Evolutionary conservation across 1,140 invertebrate genomes (phyloP), one percentile per base, ranked within the genome.

Genomic region (Schlechtendalia chinensis): DNA sequence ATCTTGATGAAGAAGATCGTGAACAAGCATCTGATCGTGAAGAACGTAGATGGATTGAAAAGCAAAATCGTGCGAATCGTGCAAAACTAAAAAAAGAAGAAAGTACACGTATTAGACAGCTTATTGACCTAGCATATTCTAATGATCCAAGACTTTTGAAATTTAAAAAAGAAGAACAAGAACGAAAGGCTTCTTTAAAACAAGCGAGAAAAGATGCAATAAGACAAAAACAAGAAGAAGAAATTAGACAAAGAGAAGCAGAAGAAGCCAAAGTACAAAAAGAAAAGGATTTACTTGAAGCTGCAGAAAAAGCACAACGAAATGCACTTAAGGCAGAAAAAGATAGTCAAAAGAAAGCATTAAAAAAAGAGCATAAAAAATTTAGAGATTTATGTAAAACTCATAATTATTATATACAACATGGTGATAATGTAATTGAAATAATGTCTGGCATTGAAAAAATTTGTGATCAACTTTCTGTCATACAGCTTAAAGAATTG

Each of bases 1-100:
- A 99, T 86, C 87, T 98, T 81, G 98, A 99, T 87, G 96, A 98
- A 87, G 98, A 99, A 86, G 97, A 98, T 83, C 99, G 98, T 86
- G 96, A 98, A 85, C 96, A 95, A 85, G 98, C 96, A 5, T 93
- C 96, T 86, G 96, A 94, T 87, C 91, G 97, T 1, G 96, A 98
- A 83, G 97, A 98, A 87, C 88, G 97, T 32, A 91, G 95, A 81
- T 98, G 95, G 93, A 98, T 99, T 84, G 97, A 99, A 84, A 98
- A 98, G 87, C 94, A 97, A 85, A 99, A 99, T 85, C 98, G 97
- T 89, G 91, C 89, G 14, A 94, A 93, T 19, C 87, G 97, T 61
- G 91, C 93, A 17, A 95, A 97, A 84, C 89, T 93, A 83, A 98
- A 98, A 87, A 98, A 98, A 85, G 97, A 98, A 86, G 98, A 99